phyloP scores from a whole-genome alignment of 2,797 vertebrate genomes.

The Dromococcyx pavoninus region DNA sequence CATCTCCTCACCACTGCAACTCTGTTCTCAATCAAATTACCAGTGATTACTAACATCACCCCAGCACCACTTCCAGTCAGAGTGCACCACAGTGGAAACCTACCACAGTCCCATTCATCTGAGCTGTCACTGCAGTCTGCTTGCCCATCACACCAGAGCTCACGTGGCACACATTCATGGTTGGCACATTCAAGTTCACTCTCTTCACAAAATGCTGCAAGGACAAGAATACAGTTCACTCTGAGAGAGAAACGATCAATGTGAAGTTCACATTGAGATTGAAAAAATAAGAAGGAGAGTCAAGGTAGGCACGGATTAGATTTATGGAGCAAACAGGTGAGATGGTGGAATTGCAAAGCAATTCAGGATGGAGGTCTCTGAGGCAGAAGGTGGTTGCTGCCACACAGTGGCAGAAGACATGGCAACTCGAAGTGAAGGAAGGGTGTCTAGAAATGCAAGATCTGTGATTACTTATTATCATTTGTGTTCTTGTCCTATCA shows the following conservation, averaged over 20 bases:
- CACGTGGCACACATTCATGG: constrained; percentile 87
- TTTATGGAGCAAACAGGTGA: background rate
- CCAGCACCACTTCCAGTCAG: background rate
- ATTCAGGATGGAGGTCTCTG: background rate
- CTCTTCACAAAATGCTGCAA: constrained; percentile 83
- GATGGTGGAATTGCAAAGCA: background rate
- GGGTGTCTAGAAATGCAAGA: background rate
- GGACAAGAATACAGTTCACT: constrained; percentile 1
- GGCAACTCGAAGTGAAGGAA: background rate
- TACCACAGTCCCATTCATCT: constrained; percentile 94
- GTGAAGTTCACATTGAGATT: background rate
- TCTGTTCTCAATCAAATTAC: background rate
- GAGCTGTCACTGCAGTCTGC: constrained; percentile 90
- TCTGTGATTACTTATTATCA: background rate
- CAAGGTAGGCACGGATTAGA: background rate
- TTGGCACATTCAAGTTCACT: constrained; percentile 88
- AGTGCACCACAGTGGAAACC: constrained; percentile 15
- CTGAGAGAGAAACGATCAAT: background rate
- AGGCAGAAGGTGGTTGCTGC: background rate
- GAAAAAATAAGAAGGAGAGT: background rate
- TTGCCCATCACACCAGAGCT: constrained; percentile 89
- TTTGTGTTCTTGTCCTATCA: background rate
- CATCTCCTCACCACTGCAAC: background rate
- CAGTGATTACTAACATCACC: background rate
- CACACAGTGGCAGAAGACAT: background rate